phyloP scores from a whole-genome alignment of 1,140 invertebrate species.

The Oreohelix idahoensis region DNA sequence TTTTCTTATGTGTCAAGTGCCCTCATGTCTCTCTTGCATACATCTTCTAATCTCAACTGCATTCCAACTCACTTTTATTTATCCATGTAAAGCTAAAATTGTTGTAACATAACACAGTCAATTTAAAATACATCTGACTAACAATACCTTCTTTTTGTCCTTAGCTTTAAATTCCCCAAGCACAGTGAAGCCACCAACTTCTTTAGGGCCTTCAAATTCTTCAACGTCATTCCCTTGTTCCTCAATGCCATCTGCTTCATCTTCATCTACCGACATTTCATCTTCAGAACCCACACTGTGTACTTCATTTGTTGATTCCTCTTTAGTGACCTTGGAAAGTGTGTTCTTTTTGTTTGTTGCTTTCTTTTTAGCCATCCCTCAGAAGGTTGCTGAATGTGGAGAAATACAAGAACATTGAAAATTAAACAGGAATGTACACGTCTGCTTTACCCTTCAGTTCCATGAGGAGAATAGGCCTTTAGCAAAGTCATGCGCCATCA shows the following conservation, averaged over 20 bases:
- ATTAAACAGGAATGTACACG: too few relatives aligned
- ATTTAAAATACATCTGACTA: not conserved
- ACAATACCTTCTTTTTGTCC: slow-evolving; percentile 72
- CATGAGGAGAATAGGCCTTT: too few relatives aligned
- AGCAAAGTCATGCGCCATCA: too few relatives aligned
- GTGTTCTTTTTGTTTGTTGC: not conserved
- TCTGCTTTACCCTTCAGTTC: too few relatives aligned
- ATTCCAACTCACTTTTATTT: too few relatives aligned
- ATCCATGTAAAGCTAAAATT: too few relatives aligned
- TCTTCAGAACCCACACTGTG: not conserved
- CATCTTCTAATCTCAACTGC: too few relatives aligned
- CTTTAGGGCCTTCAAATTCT: slow-evolving; percentile 42
- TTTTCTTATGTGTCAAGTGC: too few relatives aligned
- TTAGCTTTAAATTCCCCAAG: slow-evolving; percentile 64
- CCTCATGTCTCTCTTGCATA: too few relatives aligned
- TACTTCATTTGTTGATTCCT: not conserved
- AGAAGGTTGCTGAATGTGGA: not conserved
- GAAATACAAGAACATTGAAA: too few relatives aligned
- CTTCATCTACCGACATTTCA: slow-evolving; percentile 6
- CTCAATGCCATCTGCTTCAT: slow-evolving; percentile 35
- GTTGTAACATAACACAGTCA: too few relatives aligned
- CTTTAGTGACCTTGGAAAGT: not conserved
- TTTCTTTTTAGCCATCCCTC: not conserved
- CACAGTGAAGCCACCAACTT: slow-evolving; percentile 66
- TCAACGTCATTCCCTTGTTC: slow-evolving; percentile 30